A percentile compares a stretch with the other conserved stretches of the same genome.
phyloP scores from a whole-genome alignment of 1,140 invertebrate genomes.

The Neomicropteryx cornuta region DNA sequence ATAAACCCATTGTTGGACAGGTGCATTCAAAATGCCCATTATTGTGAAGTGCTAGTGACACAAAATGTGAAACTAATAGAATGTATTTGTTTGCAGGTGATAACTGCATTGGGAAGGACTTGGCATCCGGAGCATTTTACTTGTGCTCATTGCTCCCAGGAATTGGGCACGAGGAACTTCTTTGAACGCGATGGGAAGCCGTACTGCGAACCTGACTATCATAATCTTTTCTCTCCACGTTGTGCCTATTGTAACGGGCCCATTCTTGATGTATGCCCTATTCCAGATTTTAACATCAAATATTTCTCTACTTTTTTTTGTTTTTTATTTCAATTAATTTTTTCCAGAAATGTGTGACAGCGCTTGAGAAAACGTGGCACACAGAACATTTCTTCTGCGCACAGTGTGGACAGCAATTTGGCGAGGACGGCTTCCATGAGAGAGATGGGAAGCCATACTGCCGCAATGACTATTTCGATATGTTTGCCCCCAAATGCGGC shows the following conservation, averaged over 20 bases:
- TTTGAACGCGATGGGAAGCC: slow-evolving; percentile 94
- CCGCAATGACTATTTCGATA: slow-evolving; percentile 91
- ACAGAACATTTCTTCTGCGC: slow-evolving; percentile 99
- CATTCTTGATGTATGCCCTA: slow-evolving; percentile 81
- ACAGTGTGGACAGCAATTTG: slow-evolving; percentile 93
- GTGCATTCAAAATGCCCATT: slow-evolving; percentile 35
- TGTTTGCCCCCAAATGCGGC: slow-evolving; percentile 98
- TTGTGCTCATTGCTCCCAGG: slow-evolving; percentile 92
- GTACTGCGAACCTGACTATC: slow-evolving; percentile 97
- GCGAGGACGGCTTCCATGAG: slow-evolving; percentile 94
- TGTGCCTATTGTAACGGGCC: slow-evolving; percentile 98
- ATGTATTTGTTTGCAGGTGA: slow-evolving; percentile 46
- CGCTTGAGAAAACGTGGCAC: slow-evolving; percentile 97
- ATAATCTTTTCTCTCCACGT: slow-evolving; percentile 94
- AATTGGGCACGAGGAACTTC: slow-evolving; percentile 95
- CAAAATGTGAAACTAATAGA: slow-evolving; percentile 9
- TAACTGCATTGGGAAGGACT: slow-evolving; percentile 95
- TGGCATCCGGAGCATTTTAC: slow-evolving; percentile 99
- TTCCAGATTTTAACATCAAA: neutral
- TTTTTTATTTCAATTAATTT: slow-evolving; percentile 4
- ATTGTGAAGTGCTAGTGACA: neutral
- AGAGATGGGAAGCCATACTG: slow-evolving; percentile 91
- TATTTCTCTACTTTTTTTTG: slow-evolving; percentile 1
- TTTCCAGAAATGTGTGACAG: slow-evolving; percentile 96
- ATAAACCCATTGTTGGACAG: slow-evolving; percentile 96